phyloP scores from a whole-genome alignment of 2,113 vertebrate genomes.

The Pollachius pollachius region DNA sequence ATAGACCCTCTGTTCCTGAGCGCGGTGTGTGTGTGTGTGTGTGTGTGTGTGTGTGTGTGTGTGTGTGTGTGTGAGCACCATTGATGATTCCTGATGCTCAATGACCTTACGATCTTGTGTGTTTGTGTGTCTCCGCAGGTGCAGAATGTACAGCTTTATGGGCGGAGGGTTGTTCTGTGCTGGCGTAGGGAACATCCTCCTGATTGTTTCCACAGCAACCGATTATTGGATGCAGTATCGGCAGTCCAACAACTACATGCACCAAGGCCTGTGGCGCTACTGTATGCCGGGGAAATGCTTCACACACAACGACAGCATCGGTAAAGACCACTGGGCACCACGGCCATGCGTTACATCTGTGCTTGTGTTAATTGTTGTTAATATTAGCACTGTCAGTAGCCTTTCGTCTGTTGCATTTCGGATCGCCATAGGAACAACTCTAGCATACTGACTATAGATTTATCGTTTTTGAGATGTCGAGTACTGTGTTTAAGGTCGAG shows the following conservation, averaged over 20 bases:
- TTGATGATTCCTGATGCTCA: slow-evolving; percentile 47
- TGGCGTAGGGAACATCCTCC: slow-evolving; percentile 74
- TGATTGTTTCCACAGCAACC: slow-evolving; percentile 80
- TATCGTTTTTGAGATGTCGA: no score
- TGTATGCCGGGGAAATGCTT: slow-evolving; percentile 71
- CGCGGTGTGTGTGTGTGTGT: slow-evolving; percentile 9
- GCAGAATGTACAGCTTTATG: slow-evolving; percentile 79
- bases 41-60: not conserved
- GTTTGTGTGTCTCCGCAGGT: slow-evolving; percentile 49
- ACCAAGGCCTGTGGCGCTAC: slow-evolving; percentile 73
- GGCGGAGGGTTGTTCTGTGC: slow-evolving; percentile 76
- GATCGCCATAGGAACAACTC: no score
- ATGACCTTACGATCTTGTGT: slow-evolving; percentile 41
- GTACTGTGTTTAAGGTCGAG: not conserved
- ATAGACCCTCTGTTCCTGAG: slow-evolving; percentile 60
- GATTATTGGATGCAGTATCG: slow-evolving; percentile 77
- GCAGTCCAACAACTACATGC: slow-evolving; percentile 72
- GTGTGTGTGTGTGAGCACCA: not conserved
- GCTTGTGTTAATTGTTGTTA: not conserved
- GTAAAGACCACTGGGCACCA: slow-evolving; percentile 33
- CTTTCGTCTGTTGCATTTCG: no score
- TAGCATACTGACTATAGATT: no score
- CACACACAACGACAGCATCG: slow-evolving; percentile 62
- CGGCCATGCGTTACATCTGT: not conserved
- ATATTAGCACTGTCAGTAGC: no score